Percentiles rank a stretch among this genome's conserved stretches.
These are phyloP conservation scores for Pholis gunnellus DNA, from an alignment of 2,113 vertebrate genomes.

Conservation along the genomic window DNA sequence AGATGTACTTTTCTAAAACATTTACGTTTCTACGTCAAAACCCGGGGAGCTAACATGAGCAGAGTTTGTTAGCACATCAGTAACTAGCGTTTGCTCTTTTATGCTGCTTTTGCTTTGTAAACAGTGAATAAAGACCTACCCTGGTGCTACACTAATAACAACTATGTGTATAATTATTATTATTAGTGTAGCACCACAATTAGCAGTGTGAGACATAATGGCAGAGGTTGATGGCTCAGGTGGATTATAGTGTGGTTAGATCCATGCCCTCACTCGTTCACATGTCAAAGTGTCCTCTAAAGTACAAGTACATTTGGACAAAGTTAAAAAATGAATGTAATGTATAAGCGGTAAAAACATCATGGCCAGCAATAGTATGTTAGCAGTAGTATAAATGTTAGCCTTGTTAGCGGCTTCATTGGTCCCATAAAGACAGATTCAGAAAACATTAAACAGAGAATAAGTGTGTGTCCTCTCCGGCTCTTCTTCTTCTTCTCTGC, in stretches of 20 bases:
- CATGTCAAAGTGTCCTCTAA: not conserved
- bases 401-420: not conserved
- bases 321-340: not conserved
- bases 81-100: too few species aligned
- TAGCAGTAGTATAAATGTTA: not conserved
- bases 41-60: too few species aligned
- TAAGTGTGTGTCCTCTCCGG: not conserved
- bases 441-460: not conserved
- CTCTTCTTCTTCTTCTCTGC: not conserved
- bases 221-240: not conserved
- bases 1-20: not conserved
- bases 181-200: not conserved
- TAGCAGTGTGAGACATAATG: not conserved
- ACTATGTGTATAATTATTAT: too few species aligned
- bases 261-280: not conserved
- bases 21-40: too few species aligned
- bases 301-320: not conserved
- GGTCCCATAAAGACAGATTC: not conserved
- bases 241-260: not conserved
- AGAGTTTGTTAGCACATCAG: too few species aligned
- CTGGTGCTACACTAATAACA: too few species aligned
- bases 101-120: too few species aligned
- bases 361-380: not conserved
- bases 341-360: not conserved
- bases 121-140: too few species aligned